phyloP scores from a whole-genome alignment of 2,113 vertebrate species.

The Jaculus jaculus region DNA sequence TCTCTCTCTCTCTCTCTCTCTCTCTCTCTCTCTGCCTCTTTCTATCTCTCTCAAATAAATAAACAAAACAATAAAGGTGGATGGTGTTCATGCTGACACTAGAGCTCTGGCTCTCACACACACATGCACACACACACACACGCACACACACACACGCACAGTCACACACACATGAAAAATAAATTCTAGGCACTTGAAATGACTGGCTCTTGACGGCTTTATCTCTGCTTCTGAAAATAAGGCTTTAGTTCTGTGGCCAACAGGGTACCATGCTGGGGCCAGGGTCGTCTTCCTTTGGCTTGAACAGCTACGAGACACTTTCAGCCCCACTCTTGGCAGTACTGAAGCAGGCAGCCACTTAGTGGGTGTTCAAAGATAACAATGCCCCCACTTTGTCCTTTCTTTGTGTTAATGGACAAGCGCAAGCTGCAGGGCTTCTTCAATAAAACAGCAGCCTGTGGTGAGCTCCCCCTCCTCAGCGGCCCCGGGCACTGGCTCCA shows the following conservation, averaged over 20 bases:
- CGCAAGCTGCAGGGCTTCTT: conserved; percentile 12
- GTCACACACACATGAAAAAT: no score
- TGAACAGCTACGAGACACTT: neutral
- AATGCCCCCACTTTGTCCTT: neutral
- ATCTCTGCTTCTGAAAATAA: conserved; percentile 6
- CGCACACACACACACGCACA: no score
- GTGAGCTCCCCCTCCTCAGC: neutral
- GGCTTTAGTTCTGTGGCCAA: neutral
- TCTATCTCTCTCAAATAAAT: no score
- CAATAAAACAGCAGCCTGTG: conserved; percentile 44
- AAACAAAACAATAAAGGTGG: no score
- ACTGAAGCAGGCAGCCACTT: conserved; percentile 10
- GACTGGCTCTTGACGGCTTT: neutral
- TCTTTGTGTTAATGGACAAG: conserved; percentile 43
- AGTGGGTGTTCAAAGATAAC: conserved; percentile 48
- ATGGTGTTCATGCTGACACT: no score
- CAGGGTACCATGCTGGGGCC: neutral
- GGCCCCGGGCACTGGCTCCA: neutral
- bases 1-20: no score
- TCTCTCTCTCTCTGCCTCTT: no score
- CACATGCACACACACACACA: no score
- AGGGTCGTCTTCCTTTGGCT: neutral
- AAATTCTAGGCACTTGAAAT: neutral
- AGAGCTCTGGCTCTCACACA: no score
- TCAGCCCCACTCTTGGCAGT: neutral